Conservation (phyloP, 2,888 invertebrate species). For the Aleiodes testaceus region DNA sequence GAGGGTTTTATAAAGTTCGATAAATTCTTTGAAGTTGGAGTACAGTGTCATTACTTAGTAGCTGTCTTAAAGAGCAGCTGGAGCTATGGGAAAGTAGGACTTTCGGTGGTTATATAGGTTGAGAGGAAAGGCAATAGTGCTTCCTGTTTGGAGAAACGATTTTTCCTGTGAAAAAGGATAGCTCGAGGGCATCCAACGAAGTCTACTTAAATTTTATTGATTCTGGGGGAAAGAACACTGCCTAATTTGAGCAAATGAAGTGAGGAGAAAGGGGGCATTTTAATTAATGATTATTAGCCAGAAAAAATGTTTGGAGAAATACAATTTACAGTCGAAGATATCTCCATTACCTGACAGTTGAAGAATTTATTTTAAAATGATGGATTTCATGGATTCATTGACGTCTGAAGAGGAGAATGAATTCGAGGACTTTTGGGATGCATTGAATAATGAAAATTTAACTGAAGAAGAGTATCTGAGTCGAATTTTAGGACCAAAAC, state of each 20-base stretch:
- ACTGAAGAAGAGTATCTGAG: slow-evolving; percentile 69
- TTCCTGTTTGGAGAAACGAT: not conserved
- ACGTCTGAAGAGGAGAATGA: slow-evolving; percentile 48
- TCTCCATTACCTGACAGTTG: slow-evolving; percentile 3
- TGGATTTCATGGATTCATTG: slow-evolving; percentile 47
- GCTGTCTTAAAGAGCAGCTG: not conserved
- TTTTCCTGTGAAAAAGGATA: not conserved
- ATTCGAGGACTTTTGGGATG: slow-evolving; percentile 58
- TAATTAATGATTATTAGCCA: not conserved
- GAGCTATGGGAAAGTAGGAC: not conserved
- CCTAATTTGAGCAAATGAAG: too few relatives aligned
- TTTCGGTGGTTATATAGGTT: not conserved
- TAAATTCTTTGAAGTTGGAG: too few relatives aligned
- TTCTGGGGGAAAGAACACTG: too few relatives aligned
- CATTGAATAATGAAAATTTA: slow-evolving; percentile 59
- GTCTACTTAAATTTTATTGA: too few relatives aligned
- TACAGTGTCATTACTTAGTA: too few relatives aligned
- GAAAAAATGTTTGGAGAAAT: not conserved
- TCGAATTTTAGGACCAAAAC: slow-evolving; percentile 71
- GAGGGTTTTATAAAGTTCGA: too few relatives aligned
- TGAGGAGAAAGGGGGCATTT: too few relatives aligned
- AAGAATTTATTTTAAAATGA: not conserved
- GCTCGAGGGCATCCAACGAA: too few relatives aligned
- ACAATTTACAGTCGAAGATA: not conserved
- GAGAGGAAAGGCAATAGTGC: not conserved